Conservation (phyloP, 2,113 vertebrate species). For the Etheostoma spectabile region DNA sequence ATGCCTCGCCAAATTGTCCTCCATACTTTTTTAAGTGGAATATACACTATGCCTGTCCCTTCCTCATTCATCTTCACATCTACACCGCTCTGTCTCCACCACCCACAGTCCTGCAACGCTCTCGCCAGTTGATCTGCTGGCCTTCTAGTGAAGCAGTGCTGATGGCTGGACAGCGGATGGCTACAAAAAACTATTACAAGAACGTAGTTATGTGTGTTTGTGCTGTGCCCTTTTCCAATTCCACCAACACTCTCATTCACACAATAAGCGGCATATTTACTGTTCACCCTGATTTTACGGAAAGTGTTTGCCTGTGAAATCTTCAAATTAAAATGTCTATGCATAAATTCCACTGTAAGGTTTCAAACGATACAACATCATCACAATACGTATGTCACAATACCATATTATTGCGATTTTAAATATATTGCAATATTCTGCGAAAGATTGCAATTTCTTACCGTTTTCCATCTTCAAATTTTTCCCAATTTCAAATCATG, state of each 20-base stretch:
- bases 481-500: too few species aligned
- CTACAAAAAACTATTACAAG: slow-evolving; percentile 39
- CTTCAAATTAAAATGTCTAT: slow-evolving; percentile 39
- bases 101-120: slow-evolving; percentile 68
- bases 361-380: slow-evolving; percentile 14
- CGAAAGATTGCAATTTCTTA: too few species aligned
- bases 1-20: slow-evolving; percentile 96
- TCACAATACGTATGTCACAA: too few species aligned
- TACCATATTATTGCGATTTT: too few species aligned
- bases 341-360: slow-evolving; percentile 41
- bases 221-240: slow-evolving; percentile 42
- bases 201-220: slow-evolving; percentile 34
- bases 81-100: slow-evolving; percentile 61
- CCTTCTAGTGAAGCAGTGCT: slow-evolving; percentile 62
- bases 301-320: slow-evolving; percentile 49
- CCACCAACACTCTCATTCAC: slow-evolving; percentile 63
- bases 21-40: slow-evolving; percentile 91
- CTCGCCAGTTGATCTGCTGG: slow-evolving; percentile 71
- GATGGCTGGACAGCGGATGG: slow-evolving; percentile 66
- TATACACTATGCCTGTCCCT: slow-evolving; percentile 71
- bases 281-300: slow-evolving; percentile 63
- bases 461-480: too few species aligned
- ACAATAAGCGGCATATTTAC: slow-evolving; percentile 65
- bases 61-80: slow-evolving; percentile 72
- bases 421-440: too few species aligned